Conservation (phyloP, 2,888 invertebrate genomes). For the Apamea anceps region DNA sequence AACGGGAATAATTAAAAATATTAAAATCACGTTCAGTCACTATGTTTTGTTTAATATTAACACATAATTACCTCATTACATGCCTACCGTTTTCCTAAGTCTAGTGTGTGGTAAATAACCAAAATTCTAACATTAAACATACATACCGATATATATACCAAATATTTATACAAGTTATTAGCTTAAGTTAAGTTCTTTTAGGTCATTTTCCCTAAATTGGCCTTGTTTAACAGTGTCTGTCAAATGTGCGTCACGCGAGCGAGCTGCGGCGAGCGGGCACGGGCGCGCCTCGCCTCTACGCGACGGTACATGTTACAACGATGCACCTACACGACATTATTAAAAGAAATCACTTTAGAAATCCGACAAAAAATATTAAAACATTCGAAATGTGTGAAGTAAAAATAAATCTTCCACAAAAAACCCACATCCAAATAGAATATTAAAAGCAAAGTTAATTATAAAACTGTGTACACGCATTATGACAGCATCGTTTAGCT, state of each 20-base stretch:
- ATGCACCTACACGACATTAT: slow-evolving; percentile 76
- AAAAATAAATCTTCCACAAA: slow-evolving; percentile 80
- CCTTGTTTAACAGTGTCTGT: slow-evolving; percentile 88
- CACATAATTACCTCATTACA: slow-evolving; percentile 89
- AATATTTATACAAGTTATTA: slow-evolving; percentile 90
- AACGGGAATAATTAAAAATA: slow-evolving; percentile 87
- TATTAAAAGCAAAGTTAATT: slow-evolving; percentile 83
- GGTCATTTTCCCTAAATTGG: slow-evolving; percentile 89
- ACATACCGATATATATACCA: slow-evolving; percentile 90
- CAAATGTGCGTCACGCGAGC: slow-evolving; percentile 80
- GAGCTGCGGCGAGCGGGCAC: slow-evolving; percentile 66
- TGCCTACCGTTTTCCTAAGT: slow-evolving; percentile 89
- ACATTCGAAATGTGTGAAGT: slow-evolving; percentile 75
- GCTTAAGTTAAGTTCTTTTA: slow-evolving; percentile 90
- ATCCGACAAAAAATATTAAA: slow-evolving; percentile 74
- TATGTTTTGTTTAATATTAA: slow-evolving; percentile 89
- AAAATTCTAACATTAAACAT: slow-evolving; percentile 90
- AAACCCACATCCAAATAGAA: slow-evolving; percentile 89
- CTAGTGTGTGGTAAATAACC: slow-evolving; percentile 90
- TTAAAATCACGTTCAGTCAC: slow-evolving; percentile 89
- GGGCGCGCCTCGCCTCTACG: slow-evolving; percentile 56
- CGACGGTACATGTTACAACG: slow-evolving; percentile 51
- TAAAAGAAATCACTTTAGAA: slow-evolving; percentile 86
- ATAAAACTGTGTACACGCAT: slow-evolving; percentile 78
- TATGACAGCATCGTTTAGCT: slow-evolving; percentile 73